A percentile compares a stretch with the other conserved stretches of the same genome.
Conservation (phyloP, 2,113 vertebrate species). For the Hippopotamus amphibius region DNA sequence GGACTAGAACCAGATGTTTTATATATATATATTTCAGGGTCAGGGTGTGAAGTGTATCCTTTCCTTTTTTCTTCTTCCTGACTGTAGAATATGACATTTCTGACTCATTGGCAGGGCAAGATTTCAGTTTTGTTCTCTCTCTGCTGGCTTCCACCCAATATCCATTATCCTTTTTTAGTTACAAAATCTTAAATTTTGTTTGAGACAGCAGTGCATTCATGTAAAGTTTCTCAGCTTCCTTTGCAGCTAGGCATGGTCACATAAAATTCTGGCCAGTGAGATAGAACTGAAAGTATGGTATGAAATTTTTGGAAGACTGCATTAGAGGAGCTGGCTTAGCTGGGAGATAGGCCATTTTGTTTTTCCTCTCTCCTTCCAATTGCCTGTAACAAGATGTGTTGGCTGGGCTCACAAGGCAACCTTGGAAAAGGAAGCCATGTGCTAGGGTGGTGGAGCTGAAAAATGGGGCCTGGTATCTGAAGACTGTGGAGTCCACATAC, state of each 20-base stretch:
- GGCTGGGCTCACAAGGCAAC: not conserved
- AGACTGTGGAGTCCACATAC: not conserved
- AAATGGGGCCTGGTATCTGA: not conserved
- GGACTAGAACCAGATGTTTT: not conserved
- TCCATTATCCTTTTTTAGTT: conserved; percentile 9
- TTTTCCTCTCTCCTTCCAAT: not conserved
- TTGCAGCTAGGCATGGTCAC: not conserved
- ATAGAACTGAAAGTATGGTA: not conserved
- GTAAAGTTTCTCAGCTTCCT: not conserved
- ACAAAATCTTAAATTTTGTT: conserved; percentile 32
- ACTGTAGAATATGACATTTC: not conserved
- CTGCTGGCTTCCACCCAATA: not conserved
- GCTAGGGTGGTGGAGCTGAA: not conserved
- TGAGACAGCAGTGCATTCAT: not conserved
- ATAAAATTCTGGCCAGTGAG: not conserved
- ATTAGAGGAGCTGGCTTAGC: not conserved
- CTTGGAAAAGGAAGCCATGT: not conserved
- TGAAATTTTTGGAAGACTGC: conserved; percentile 32
- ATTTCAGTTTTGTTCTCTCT: conserved; percentile 34
- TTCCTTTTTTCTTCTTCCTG: not conserved
- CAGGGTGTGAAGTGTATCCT: not conserved
- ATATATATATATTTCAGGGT: conserved; percentile 8
- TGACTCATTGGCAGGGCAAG: not conserved
- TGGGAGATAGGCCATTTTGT: not conserved
- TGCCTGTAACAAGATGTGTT: not conserved